Percentiles rank a stretch among this genome's conserved stretches.
phyloP scores from a whole-genome alignment of 2,797 vertebrate species.

The Varecia variegata region DNA sequence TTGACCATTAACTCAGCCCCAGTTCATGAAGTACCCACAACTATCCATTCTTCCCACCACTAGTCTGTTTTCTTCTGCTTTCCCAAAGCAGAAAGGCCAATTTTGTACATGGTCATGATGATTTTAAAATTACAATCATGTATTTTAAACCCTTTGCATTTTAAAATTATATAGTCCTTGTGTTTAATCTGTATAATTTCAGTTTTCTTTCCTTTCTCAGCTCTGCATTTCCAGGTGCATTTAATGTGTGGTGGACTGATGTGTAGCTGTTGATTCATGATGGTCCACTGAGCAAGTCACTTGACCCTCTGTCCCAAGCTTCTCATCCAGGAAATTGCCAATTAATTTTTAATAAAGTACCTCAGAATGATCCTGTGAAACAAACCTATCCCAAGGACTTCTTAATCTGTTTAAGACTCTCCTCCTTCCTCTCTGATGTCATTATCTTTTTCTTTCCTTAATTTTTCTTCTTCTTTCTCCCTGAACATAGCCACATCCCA shows the following conservation, averaged over 20 bases:
- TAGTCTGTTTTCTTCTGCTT: neutral
- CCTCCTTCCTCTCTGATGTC: neutral
- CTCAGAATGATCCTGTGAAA: slow-evolving; percentile 44
- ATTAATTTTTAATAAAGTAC: slow-evolving; percentile 61
- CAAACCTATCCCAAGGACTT: slow-evolving; percentile 6
- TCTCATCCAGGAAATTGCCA: slow-evolving; percentile 57
- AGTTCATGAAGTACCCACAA: neutral
- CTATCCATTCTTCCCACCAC: neutral
- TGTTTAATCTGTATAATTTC: neutral
- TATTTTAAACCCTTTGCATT: slow-evolving; percentile 11
- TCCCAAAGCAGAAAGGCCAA: neutral
- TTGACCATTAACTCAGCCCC: neutral
- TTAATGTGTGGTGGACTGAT: neutral
- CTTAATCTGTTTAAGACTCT: slow-evolving; percentile 43
- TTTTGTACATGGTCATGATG: neutral
- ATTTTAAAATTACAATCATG: neutral
- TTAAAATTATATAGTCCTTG: neutral
- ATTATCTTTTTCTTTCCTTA: neutral
- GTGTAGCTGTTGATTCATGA: neutral
- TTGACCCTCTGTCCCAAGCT: slow-evolving; percentile 37
- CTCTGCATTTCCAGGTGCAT: neutral
- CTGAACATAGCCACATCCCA: neutral
- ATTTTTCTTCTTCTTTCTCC: neutral
- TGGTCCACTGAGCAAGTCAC: neutral
- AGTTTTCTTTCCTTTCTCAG: neutral